A percentile compares a stretch with the other conserved stretches of the same genome.
Conservation (phyloP, 2,888 invertebrate species). For the Tillus elongatus region DNA sequence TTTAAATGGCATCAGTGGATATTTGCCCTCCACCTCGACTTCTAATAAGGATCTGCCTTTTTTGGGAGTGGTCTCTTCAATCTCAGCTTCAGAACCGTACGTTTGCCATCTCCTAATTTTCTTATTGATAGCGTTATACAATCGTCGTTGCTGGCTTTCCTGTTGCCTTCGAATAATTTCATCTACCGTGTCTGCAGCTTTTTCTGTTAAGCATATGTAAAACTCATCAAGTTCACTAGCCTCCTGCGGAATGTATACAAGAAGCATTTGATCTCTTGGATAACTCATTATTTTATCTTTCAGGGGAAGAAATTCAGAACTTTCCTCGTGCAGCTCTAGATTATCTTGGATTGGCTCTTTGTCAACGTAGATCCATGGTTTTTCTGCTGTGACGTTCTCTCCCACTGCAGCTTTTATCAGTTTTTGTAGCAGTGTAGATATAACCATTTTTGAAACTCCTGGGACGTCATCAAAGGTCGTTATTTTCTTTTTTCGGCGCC, state of each 20-base stretch:
- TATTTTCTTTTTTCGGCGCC: no score
- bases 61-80: constrained; percentile 44
- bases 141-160: constrained; percentile 41
- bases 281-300: constrained; percentile 37
- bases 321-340: constrained; percentile 49
- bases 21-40: constrained; percentile 58
- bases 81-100: constrained; percentile 57
- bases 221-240: constrained; percentile 57
- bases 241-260: constrained; percentile 60
- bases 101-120: constrained; percentile 45
- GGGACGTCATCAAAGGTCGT: constrained; percentile 38
- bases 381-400: constrained; percentile 59
- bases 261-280: constrained; percentile 44
- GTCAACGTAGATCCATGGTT: constrained; percentile 60
- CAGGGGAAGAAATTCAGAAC: constrained; percentile 43
- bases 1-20: constrained; percentile 43
- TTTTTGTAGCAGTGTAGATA: constrained; percentile 52
- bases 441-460: constrained; percentile 47
- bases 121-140: constrained; percentile 27
- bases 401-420: constrained; percentile 58
- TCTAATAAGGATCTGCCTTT: constrained; percentile 53
- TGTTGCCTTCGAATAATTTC: constrained; percentile 49
- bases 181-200: constrained; percentile 46
- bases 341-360: constrained; percentile 55
- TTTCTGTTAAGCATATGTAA: constrained; percentile 54